Evolutionary conservation across 2,113 vertebrate genomes (phyloP), one percentile per base, ranked within the genome.

Genomic region (Anthoscopus minutus): DNA sequence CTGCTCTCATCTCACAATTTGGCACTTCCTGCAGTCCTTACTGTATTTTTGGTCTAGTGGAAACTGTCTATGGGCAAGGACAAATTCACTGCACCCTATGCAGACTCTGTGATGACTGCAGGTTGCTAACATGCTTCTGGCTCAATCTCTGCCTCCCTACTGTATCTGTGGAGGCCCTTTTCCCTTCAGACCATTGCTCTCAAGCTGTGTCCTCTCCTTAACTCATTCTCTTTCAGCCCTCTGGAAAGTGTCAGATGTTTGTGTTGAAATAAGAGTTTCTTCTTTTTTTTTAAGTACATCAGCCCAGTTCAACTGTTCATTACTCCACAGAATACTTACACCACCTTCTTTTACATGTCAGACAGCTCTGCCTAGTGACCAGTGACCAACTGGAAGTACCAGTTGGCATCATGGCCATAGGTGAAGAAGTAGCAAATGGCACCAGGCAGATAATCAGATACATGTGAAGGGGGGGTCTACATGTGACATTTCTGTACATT

Each of bases 391-490:
- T 27, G 74, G 60, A 23, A 3, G 3, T 16, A 30, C 14, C 15
- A 10, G 47, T 84, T 85, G 33, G 24, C 20, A 10, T 47, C 51
- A 8, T 11, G 45, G 40, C 17, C 0, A 0, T 37, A 22, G 53
- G 31, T 11, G 22, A 51, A 53, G 50, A 16, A 61, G 37, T 6
- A 89, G 45, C 15, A 65, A 65, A 57, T 5, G 20, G 48, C 72
- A 77, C 42, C 50, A 51, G 35, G 37, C 28, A 73, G 54, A 30
- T 38, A 60, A 61, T 31, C 0, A 2, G 30, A 30, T 28, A 16
- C 9, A 7, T 22, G 42, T 5, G 4, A 4, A 33, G 5, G 3
- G 5, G 5, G 14, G 7, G 3, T 11, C 23, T 62, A 31, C 2
- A 1, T 69, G 37, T 45, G 25, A 76, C 62, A 44, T n/a, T 31